Base-by-base conservation (phyloP, 2,888 invertebrate genomes). In the Acheta domesticus region DNA sequence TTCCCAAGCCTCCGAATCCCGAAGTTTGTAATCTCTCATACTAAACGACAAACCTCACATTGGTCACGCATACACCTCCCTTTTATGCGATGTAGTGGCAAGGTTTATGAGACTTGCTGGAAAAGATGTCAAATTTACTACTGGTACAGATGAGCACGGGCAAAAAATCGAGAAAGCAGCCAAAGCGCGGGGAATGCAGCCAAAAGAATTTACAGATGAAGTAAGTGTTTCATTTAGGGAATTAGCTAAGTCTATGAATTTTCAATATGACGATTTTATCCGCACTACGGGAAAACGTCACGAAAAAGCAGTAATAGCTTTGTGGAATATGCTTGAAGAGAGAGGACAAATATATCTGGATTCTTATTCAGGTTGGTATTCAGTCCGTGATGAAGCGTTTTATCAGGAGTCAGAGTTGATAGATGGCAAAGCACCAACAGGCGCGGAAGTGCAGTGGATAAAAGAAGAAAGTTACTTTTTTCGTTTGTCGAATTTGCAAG, bases 41-140 rank as follows among this genome's bases (percentile, higher is more conserved):
- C 2, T 23, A 23, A 23, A 23, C 23, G 23, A 23, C 23, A 23
- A 23, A 23, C 23, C 23, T 2, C 23, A 23, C 23, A 23, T 23
- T 23, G 23, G 73, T n/a, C 73, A 62, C 73, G 73, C 73, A 62
- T 62, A 62, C n/a, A 62, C 73, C n/a, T 62, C 73, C 73, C 73
- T 62, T 62, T 19, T 62, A 16, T 62, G 73, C n/a, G 73, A 62
- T 62, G 73, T 62, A 19, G n/a, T n/a, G n/a, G 73, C 73, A 23
- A 23, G 23, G 23, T 23, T 23, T 23, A 23, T 2, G 1, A 23
- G 23, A 20, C 23, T 75, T 12, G 3, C 16, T 20, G 75, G 75
- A 14, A 75, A 3, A 5, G 3, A 75, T 5, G 75, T 75, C 19
- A n/a, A n/a, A 14, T 75, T 75, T 20, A 14, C 20, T 14, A 75